A percentile compares a stretch with the other conserved stretches of the same genome.
Evolutionary conservation across 2,113 vertebrate genomes (phyloP).

Genomic region (Condylura cristata): DNA sequence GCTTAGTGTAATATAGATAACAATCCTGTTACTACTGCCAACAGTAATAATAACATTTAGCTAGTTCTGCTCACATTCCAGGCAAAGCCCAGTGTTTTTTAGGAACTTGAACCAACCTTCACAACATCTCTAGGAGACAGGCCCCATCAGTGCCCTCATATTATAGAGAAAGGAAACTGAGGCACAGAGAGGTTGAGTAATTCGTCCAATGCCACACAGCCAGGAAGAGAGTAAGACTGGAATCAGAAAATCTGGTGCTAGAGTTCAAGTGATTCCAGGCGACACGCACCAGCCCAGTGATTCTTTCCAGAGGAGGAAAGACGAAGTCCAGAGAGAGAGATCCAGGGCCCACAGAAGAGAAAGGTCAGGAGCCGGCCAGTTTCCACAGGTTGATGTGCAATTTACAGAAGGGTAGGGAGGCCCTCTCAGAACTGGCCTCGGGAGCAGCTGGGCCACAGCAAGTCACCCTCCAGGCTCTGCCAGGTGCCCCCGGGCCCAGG

Average conservation of each 20-base stretch:
- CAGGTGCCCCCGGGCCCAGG: background rate
- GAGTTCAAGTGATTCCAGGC: background rate
- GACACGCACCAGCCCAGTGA: background rate
- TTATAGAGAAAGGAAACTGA: background rate
- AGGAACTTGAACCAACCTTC: background rate
- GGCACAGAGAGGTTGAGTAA: background rate
- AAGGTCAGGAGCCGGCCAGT: background rate
- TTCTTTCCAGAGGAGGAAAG: background rate
- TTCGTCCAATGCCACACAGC: background rate
- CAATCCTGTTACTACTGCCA: background rate
- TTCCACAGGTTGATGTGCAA: background rate
- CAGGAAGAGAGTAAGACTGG: background rate
- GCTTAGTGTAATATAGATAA: background rate
- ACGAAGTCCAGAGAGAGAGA: background rate
- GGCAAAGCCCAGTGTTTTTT: too few species aligned
- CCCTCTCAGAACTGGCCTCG: background rate
- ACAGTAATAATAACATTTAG: background rate
- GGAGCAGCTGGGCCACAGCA: background rate
- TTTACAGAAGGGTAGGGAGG: background rate
- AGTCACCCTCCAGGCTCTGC: background rate
- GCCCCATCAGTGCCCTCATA: background rate
- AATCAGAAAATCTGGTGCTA: background rate
- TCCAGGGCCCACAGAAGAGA: background rate
- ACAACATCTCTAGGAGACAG: background rate
- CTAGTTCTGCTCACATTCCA: rapidly evolving